Base-by-base conservation (phyloP, 2,113 vertebrate genomes). In the Mandrillus leucophaeus region DNA sequence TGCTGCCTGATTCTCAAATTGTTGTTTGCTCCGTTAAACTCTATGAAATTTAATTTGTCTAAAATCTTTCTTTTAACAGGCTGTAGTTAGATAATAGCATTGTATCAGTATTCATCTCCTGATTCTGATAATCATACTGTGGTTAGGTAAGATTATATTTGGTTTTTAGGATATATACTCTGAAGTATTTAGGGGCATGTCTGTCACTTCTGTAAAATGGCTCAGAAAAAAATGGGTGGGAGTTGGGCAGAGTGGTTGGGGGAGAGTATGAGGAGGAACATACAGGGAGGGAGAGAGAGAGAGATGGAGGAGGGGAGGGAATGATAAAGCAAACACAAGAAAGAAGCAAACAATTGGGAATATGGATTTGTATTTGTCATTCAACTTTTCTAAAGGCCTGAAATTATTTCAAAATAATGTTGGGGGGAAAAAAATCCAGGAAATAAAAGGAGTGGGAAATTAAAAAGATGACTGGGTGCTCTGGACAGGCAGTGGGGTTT, bases 351-450 rank as follows among this genome's bases (percentile, higher is more conserved):
- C 55, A 59, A 64, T 12, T 64, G 50, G 6, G 20, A 61, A 61
- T 92, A 61, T 40, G 72, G 38, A 70, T 75, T 84, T 95, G 70
- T 75, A 93, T 16, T 68, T 85, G 88, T 73, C 45, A 93, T 76
- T 92, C 55, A 92, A 50, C 75, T 94, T 95, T 96, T 93, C 55
- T 84, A 91, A 83, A 94, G 83, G 16, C 16, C 35, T 94, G 43
- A 94, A 78, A 90, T 80, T 45, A 83, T 95, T 94, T 83, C 48
- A 75, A 93, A 96, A 83, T 61, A 95, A 72, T 45, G 22, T 79
- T 50, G 68, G 4, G 25, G 79, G 3, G 13, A n/a, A 57, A 70
- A 85, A 50, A 25, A 6, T 8, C 38, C 78, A 10, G 25, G 76
- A 91, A 93, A 94, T 30, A 57, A 84, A 78, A 86, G 11, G 48